Percentiles rank a stretch among this genome's conserved stretches.
Evolutionary conservation across 2,113 vertebrate genomes (phyloP).

Genomic region (Neodontobutis hainanensis): DNA sequence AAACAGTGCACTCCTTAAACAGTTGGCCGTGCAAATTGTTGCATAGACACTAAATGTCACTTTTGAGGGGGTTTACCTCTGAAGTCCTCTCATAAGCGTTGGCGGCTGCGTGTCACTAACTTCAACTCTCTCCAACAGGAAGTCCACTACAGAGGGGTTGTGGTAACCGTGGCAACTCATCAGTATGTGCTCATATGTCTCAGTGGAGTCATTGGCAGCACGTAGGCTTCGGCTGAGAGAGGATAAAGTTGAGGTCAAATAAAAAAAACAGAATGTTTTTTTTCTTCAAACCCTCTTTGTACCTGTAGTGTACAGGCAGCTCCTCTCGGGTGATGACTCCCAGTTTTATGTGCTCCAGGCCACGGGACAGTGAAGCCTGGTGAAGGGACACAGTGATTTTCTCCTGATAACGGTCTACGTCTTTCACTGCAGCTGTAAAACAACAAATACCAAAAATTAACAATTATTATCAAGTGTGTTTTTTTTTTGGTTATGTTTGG

Average conservation of each 20-base stretch:
- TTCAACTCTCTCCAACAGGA: constrained; percentile 88
- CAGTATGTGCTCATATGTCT: constrained; percentile 88
- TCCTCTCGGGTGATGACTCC: constrained; percentile 91
- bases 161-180: constrained; percentile 87
- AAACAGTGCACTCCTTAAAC: too few relatives aligned
- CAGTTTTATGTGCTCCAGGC: constrained; percentile 83
- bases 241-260: background rate
- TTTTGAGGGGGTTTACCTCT: constrained; percentile 81
- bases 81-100: constrained; percentile 94
- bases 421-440: constrained; percentile 88
- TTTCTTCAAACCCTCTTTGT: constrained; percentile 36
- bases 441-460: background rate
- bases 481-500: too few relatives aligned
- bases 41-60: too few relatives aligned
- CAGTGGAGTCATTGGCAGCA: constrained; percentile 77
- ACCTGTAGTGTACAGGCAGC: constrained; percentile 92
- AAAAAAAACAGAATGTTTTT: background rate
- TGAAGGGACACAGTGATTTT: constrained; percentile 90
- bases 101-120: constrained; percentile 90
- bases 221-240: constrained; percentile 81
- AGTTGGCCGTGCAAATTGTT: too few relatives aligned
- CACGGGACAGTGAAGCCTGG: constrained; percentile 82
- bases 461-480: too few relatives aligned
- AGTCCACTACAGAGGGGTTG: constrained; percentile 94
- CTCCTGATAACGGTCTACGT: constrained; percentile 94